Percentiles rank a stretch among this genome's conserved stretches.
These are phyloP conservation scores for Apotomis betuletana DNA, from an alignment of 2,888 invertebrate genomes.

Conservation along the genomic window DNA sequence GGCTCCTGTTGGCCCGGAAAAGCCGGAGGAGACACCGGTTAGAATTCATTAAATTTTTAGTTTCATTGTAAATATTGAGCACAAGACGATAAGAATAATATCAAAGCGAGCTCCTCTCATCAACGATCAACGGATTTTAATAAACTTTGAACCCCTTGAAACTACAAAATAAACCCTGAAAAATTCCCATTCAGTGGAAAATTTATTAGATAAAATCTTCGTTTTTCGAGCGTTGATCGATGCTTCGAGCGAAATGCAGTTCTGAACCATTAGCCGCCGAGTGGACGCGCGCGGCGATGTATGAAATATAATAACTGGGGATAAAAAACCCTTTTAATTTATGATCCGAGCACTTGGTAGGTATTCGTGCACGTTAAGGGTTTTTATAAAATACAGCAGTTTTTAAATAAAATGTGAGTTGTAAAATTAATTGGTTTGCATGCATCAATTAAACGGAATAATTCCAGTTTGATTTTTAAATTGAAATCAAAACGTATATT, in stretches of 20 bases:
- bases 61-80: too few species aligned
- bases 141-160: not conserved
- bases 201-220: conserved; percentile 25
- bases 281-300: conserved; percentile 14
- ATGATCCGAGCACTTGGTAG: not conserved
- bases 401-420: not conserved
- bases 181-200: conserved; percentile 12
- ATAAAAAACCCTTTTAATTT: conserved; percentile 23
- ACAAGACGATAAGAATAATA: too few species aligned
- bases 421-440: not conserved
- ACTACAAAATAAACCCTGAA: not conserved
- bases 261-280: conserved; percentile 13
- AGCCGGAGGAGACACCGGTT: too few species aligned
- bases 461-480: not conserved
- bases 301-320: conserved; percentile 22
- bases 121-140: not conserved
- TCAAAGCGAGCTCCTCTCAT: too few species aligned
- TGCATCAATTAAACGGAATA: not conserved
- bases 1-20: too few species aligned
- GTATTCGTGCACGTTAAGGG: conserved; percentile 10
- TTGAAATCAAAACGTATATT: not conserved
- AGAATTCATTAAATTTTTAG: too few species aligned
- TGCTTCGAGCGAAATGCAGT: conserved; percentile 13
- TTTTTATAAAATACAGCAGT: conserved; percentile 1
- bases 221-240: conserved; percentile 16